Conservation (phyloP, 2,888 invertebrate species). For the Brachycybe producta region DNA sequence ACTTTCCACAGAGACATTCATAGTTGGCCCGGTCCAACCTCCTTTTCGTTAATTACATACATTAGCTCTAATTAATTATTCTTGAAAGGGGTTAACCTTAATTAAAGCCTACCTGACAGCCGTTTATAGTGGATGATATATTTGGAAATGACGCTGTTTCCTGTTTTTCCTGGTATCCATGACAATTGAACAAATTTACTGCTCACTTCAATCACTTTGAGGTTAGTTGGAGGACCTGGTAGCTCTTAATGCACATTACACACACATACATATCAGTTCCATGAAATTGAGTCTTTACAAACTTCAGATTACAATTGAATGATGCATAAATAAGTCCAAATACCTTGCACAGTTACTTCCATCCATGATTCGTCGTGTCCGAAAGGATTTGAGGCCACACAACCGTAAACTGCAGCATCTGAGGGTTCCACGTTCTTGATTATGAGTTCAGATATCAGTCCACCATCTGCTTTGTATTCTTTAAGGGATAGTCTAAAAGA, state of each 20-base stretch:
- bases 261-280: too few species aligned
- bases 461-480: constrained; percentile 10
- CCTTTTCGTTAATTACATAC: neutral
- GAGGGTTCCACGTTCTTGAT: constrained; percentile 12
- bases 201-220: constrained; percentile 12
- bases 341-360: constrained; percentile 14
- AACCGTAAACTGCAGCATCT: constrained; percentile 9
- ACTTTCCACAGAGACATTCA: constrained; percentile 5
- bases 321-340: neutral
- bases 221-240: constrained; percentile 12
- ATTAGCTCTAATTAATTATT: neutral
- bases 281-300: too few species aligned
- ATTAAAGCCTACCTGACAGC: neutral
- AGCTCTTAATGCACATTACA: neutral
- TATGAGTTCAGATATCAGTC: constrained; percentile 11
- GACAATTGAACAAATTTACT: constrained; percentile 12
- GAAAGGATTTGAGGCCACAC: constrained; percentile 12
- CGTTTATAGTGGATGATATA: constrained; percentile 9
- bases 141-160: constrained; percentile 13
- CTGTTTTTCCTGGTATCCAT: constrained; percentile 13
- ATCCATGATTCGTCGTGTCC: constrained; percentile 12
- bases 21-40: constrained; percentile 1
- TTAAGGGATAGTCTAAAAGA: constrained; percentile 4
- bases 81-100: neutral
- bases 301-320: too few species aligned